phyloP scores from a whole-genome alignment of 1,140 invertebrate species.

The Pantala flavescens region DNA sequence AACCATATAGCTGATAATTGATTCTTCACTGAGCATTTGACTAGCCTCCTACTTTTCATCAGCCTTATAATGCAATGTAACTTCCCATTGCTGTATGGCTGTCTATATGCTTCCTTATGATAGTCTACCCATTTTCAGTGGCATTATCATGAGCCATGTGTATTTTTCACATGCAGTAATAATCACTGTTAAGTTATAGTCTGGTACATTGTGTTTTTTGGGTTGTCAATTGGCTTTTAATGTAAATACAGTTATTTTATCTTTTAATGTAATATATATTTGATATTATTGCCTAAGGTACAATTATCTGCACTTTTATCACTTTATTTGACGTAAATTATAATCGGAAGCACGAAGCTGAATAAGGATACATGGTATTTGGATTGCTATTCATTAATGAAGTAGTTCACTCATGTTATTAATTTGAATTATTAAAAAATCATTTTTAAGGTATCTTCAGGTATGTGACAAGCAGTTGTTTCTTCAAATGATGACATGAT shows the following conservation, averaged over 20 bases:
- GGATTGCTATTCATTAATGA: background rate
- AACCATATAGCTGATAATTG: background rate
- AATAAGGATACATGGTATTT: background rate
- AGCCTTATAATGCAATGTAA: background rate
- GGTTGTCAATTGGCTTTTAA: constrained; percentile 6
- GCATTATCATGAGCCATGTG: background rate
- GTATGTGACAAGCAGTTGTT: constrained; percentile 2
- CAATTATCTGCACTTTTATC: constrained; percentile 1
- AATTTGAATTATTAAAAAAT: background rate
- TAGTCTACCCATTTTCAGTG: background rate
- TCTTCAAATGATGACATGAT: constrained; percentile 7
- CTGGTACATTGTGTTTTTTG: constrained; percentile 4
- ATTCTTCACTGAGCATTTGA: background rate
- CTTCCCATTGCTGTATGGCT: background rate
- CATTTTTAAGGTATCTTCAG: background rate
- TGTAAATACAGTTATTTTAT: constrained; percentile 5
- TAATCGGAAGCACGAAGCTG: background rate
- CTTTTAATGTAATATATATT: constrained; percentile 3
- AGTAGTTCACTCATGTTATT: background rate
- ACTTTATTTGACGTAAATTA: constrained; percentile 7
- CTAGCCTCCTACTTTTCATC: background rate
- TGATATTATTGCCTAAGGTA: background rate
- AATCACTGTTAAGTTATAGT: constrained; percentile 10
- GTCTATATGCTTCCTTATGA: background rate
- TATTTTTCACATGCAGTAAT: background rate